Evolutionary conservation across 1,140 invertebrate genomes (phyloP).

Genomic region (Hylaeus volcanicus): DNA sequence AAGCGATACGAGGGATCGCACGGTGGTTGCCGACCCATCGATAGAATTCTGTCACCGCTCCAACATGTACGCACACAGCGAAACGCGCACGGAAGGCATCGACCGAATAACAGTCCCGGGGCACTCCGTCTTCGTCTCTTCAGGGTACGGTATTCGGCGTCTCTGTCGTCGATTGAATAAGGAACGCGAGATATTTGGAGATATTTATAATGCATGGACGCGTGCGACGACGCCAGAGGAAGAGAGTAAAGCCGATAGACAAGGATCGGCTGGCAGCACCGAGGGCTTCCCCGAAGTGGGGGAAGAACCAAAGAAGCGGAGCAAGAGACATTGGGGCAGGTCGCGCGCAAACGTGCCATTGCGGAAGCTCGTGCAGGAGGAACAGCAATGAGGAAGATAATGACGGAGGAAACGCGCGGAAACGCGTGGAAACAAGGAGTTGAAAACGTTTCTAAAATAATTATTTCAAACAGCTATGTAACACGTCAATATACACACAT

Average conservation of each 20-base stretch:
- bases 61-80: neutral
- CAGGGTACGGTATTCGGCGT: neutral
- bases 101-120: constrained; percentile 46
- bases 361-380: constrained; percentile 32
- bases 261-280: neutral
- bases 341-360: constrained; percentile 48
- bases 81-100: constrained; percentile 23
- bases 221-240: constrained; percentile 26
- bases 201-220: constrained; percentile 60
- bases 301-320: neutral
- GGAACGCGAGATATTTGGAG: constrained; percentile 56
- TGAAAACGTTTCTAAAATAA: too few species aligned
- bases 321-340: constrained; percentile 49
- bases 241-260: neutral
- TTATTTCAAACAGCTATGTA: too few species aligned
- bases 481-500: too few species aligned
- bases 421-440: neutral
- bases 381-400: constrained; percentile 1
- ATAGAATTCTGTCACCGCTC: constrained; percentile 12
- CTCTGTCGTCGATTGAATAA: constrained; percentile 31
- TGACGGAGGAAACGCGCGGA: constrained; percentile 15
- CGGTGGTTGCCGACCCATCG: constrained; percentile 5
- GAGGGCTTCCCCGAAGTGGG: neutral
- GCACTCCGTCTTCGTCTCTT: neutral
- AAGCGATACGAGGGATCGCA: neutral